Percentiles rank a stretch among this genome's conserved stretches.
Conservation (phyloP, 1,140 invertebrate species). For the Listronotus oregonensis region DNA sequence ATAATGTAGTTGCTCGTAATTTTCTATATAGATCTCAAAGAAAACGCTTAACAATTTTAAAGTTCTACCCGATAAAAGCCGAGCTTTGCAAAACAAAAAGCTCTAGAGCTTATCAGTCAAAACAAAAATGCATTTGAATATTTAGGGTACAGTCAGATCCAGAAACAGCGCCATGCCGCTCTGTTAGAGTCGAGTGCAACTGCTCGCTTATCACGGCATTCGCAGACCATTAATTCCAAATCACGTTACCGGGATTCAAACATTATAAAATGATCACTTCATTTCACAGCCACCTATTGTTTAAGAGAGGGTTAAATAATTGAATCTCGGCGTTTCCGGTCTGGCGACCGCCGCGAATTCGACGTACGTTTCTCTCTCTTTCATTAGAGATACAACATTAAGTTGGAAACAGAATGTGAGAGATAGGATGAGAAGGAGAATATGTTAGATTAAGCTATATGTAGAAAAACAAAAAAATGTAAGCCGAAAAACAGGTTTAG, state of each 20-base stretch:
- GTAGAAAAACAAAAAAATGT: background rate
- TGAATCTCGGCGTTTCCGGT: slow-evolving; percentile 52
- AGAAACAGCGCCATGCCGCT: slow-evolving; percentile 12
- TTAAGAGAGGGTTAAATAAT: slow-evolving; percentile 59
- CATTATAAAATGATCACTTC: slow-evolving; percentile 58
- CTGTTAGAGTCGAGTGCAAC: slow-evolving; percentile 25
- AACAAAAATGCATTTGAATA: slow-evolving; percentile 53
- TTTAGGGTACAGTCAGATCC: slow-evolving; percentile 41
- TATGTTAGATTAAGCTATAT: slow-evolving; percentile 9
- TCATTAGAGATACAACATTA: slow-evolving; percentile 40
- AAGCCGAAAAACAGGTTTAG: background rate
- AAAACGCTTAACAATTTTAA: slow-evolving; percentile 25
- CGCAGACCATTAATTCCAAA: slow-evolving; percentile 57
- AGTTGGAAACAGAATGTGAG: slow-evolving; percentile 33
- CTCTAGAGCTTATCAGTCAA: slow-evolving; percentile 37
- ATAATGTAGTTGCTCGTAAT: slow-evolving; percentile 13
- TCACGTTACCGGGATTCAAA: slow-evolving; percentile 57
- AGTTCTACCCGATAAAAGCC: slow-evolving; percentile 21
- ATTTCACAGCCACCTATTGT: slow-evolving; percentile 58
- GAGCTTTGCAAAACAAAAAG: slow-evolving; percentile 16
- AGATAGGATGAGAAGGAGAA: slow-evolving; percentile 12
- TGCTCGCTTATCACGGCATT: slow-evolving; percentile 55
- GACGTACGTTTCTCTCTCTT: slow-evolving; percentile 16
- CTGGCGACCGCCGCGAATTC: slow-evolving; percentile 37
- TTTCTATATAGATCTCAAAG: slow-evolving; percentile 18